Conservation (phyloP, 1,140 invertebrate species). For the Linepithema humile region DNA sequence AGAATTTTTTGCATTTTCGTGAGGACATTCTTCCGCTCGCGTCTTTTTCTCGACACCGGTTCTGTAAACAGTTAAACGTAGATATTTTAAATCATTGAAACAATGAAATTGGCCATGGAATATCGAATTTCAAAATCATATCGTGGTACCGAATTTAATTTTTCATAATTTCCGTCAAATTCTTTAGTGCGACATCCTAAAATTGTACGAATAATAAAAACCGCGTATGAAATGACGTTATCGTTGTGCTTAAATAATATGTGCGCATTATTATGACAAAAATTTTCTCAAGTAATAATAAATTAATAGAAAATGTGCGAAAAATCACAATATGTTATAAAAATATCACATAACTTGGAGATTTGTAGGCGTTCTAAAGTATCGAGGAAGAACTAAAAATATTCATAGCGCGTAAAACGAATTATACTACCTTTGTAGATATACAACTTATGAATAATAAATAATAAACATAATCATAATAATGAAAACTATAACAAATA, state of each 20-base stretch:
- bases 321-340: too few relatives aligned
- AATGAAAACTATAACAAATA: slow-evolving; percentile 28
- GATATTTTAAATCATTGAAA: background rate
- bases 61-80: slow-evolving; percentile 66
- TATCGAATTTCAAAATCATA: background rate
- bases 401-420: too few relatives aligned
- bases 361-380: too few relatives aligned
- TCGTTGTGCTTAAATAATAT: too few relatives aligned
- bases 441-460: too few relatives aligned
- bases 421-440: too few relatives aligned
- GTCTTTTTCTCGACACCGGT: slow-evolving; percentile 36
- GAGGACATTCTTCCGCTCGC: slow-evolving; percentile 85
- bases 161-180: background rate
- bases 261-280: background rate
- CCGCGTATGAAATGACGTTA: background rate
- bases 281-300: background rate
- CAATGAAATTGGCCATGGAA: background rate
- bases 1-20: slow-evolving; percentile 86
- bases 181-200: too few relatives aligned
- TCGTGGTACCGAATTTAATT: background rate
- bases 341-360: too few relatives aligned
- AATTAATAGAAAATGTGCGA: background rate
- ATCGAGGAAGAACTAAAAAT: too few relatives aligned
- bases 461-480: too few relatives aligned
- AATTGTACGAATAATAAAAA: background rate